These are phyloP conservation scores for Mycetomoellerius zeteki DNA, from an alignment of 1,140 invertebrate genomes.

Conservation along the genomic window DNA sequence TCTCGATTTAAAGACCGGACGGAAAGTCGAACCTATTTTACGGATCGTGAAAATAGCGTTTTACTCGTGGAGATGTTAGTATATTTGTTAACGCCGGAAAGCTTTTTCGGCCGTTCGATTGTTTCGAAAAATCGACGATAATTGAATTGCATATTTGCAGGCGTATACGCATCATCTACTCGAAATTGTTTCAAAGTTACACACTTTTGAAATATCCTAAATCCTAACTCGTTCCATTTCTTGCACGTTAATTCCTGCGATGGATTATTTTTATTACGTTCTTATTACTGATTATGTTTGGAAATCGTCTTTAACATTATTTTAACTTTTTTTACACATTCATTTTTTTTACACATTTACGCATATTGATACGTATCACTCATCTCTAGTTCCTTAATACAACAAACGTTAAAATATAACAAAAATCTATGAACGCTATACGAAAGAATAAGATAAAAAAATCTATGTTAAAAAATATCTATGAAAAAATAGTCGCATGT, in stretches of 20 bases:
- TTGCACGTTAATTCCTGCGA: not conserved
- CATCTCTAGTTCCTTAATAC: not conserved
- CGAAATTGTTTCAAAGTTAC: conserved; percentile 8
- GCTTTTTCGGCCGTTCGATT: conserved; percentile 8
- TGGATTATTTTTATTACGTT: not conserved
- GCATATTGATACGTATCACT: no score
- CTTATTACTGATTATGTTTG: not conserved
- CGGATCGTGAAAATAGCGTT: conserved; percentile 21
- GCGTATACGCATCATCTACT: not conserved
- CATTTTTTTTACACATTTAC: not conserved
- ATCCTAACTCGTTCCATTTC: not conserved
- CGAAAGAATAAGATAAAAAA: not conserved
- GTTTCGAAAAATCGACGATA: conserved; percentile 27
- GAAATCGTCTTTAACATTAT: not conserved
- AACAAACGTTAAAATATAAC: not conserved
- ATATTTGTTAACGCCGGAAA: conserved; percentile 31
- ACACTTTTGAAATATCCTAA: not conserved
- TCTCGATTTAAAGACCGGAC: conserved; percentile 66
- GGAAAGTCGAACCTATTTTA: not conserved
- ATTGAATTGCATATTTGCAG: not conserved
- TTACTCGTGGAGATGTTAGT: conserved; percentile 15
- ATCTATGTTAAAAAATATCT: not conserved
- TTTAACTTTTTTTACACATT: not conserved
- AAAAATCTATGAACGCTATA: not conserved
- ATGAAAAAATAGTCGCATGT: not conserved